Evolutionary conservation across 2,113 vertebrate species (phyloP), one percentile per base, ranked within the genome.

Genomic region (Cichladusa arquata): DNA sequence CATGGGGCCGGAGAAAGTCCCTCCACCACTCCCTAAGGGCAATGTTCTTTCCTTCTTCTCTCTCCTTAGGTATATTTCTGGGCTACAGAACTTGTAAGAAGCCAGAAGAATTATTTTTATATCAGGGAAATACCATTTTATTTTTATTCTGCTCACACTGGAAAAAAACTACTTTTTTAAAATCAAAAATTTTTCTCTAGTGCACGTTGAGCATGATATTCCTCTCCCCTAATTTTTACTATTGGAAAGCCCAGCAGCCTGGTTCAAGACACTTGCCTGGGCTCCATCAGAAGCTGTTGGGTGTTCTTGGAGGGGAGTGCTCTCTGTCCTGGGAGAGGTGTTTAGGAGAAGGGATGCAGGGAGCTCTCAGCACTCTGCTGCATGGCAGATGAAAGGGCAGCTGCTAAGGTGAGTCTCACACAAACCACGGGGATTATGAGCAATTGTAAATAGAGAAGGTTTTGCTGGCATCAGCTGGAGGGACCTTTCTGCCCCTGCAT

Each of bases 101-200:
- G 45, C 19, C 70, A 74, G 56, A 92, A 73, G 19, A 78, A 78
- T 78, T 91, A 64, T 76, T 92, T 95, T 95, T 89, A n/a, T 60
- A 81, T 48, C 73, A 61, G 42, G 81, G 58, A 95, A 94, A 82
- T 73, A 50, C 74, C 9, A 61, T 70, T 91, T 91, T 90, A 90
- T 87, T 91, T 91, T 90, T 89, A 54, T 51, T 85, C 66, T 44
- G 29, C 38, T 86, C 38, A 70, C 15, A 50, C 29, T 70, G 47
- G 40, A 56, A 91, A 86, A 86, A 66, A 5, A 2, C 15, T 12
- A 10, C 5, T 25, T 86, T 84, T 61, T 64, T 23, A 6, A 9
- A 61, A 53, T 16, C 6, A 25, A 79, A 57, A 29, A 54, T 66
- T 90, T 95, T 79, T 14, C 57, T 69, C 22, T 14, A 26, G 6